Percentiles rank a stretch among this genome's conserved stretches.
phyloP scores from a whole-genome alignment of 2,797 vertebrate species.

The Cichlasoma orientale region DNA sequence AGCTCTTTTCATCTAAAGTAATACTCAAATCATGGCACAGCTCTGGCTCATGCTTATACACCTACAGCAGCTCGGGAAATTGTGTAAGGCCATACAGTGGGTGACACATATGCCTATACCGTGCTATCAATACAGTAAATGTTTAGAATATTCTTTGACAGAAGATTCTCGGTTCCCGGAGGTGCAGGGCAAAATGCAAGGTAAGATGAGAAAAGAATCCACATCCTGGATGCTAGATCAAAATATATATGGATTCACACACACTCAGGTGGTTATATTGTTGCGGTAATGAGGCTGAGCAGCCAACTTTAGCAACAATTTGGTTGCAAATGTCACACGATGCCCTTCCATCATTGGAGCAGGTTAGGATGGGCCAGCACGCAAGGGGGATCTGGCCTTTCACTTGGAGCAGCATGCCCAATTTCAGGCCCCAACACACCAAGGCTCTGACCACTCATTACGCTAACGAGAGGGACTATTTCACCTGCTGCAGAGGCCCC shows the following conservation, averaged over 20 bases:
- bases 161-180: conserved; percentile 27
- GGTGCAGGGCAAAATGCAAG: conserved; percentile 39
- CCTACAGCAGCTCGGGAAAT: conserved; percentile 70
- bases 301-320: conserved; percentile 50
- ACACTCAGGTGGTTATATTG: conserved; percentile 54
- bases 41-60: conserved; percentile 67
- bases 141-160: conserved; percentile 76
- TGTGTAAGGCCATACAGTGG: conserved; percentile 72
- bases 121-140: conserved; percentile 77
- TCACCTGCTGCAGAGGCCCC: conserved; percentile 98
- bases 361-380: conserved; percentile 36
- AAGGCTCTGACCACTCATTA: conserved; percentile 96
- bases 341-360: conserved; percentile 45
- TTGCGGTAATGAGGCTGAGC: conserved; percentile 70
- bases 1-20: conserved; percentile 82
- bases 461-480: conserved; percentile 99
- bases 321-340: conserved; percentile 59
- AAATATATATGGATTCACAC: conserved; percentile 41
- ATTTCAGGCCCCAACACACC: conserved; percentile 75
- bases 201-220: conserved; percentile 30
- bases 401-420: conserved; percentile 65
- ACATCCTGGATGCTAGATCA: conserved; percentile 32
- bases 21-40: conserved; percentile 81
- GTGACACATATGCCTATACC: conserved; percentile 67
- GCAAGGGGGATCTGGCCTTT: conserved; percentile 76